Percentiles rank a stretch among this genome's conserved stretches.
phyloP scores from a whole-genome alignment of 2,888 invertebrate genomes.

The Mellilla xanthometata region DNA sequence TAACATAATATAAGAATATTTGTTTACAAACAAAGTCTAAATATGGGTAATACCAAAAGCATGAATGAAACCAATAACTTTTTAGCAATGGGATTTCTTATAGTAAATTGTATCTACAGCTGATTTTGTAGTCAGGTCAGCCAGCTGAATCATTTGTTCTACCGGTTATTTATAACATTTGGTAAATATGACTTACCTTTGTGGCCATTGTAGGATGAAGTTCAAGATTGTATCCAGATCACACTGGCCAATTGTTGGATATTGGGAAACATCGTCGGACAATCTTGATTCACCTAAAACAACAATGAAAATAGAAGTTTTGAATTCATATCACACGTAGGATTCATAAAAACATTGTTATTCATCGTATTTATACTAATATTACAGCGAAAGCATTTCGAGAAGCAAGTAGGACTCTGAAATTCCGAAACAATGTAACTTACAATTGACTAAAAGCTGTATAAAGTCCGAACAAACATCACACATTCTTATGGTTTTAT shows the following conservation, averaged over 20 bases:
- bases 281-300: constrained; percentile 91
- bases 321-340: constrained; percentile 11
- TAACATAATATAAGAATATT: too few species aligned
- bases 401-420: constrained; percentile 48
- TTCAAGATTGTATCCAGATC: constrained; percentile 92
- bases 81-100: neutral
- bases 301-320: constrained; percentile 36
- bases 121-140: neutral
- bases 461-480: constrained; percentile 97
- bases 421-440: constrained; percentile 79
- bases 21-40: too few species aligned
- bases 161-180: neutral
- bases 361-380: constrained; percentile 23
- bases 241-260: constrained; percentile 87
- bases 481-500: constrained; percentile 87
- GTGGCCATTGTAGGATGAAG: constrained; percentile 95
- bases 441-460: constrained; percentile 90
- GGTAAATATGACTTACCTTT: constrained; percentile 83
- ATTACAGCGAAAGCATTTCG: constrained; percentile 34
- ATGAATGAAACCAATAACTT: too few species aligned
- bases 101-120: constrained; percentile 2
- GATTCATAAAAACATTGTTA: constrained; percentile 12
- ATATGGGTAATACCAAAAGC: too few species aligned
- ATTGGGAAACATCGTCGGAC: constrained; percentile 89
- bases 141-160: neutral